These are phyloP conservation scores for Anagyrus pseudococci DNA, from an alignment of 2,888 invertebrate species.

Conservation along the genomic window DNA sequence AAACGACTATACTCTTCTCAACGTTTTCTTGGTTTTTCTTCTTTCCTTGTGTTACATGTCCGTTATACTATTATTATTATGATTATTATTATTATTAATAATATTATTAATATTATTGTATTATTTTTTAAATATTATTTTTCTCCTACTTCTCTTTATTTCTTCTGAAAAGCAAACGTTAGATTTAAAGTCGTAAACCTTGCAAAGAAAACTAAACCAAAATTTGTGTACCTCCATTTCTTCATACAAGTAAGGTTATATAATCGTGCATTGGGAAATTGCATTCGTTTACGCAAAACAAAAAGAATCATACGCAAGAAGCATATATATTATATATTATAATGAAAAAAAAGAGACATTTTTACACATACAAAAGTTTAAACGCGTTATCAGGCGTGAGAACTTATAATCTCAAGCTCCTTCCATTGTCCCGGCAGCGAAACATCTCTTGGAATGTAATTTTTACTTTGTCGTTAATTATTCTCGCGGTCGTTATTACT, in stretches of 20 bases:
- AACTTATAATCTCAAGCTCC: conserved; percentile 21
- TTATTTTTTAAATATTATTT: conserved; percentile 33
- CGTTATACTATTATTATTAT: conserved; percentile 37
- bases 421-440: conserved; percentile 34
- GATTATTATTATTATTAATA: conserved; percentile 15
- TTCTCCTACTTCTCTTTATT: conserved; percentile 28
- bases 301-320: conserved; percentile 18
- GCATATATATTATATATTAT: conserved; percentile 27
- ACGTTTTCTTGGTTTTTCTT: conserved; percentile 34
- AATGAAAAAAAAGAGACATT: conserved; percentile 6
- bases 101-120: not conserved
- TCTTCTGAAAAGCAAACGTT: conserved; percentile 28
- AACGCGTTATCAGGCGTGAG: no score
- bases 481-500: conserved; percentile 42
- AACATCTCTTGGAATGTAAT: conserved; percentile 39
- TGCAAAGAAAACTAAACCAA: conserved; percentile 31
- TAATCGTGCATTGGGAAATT: conserved; percentile 29
- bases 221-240: conserved; percentile 34
- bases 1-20: conserved; percentile 26
- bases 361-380: conserved; percentile 15
- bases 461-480: conserved; percentile 42
- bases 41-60: conserved; percentile 38
- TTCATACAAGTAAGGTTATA: conserved; percentile 22
- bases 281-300: conserved; percentile 29
- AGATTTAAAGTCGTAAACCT: conserved; percentile 26